A percentile compares a stretch with the other conserved stretches of the same genome.
Conservation (phyloP, 2,888 invertebrate genomes). For the Synergus japonicus region DNA sequence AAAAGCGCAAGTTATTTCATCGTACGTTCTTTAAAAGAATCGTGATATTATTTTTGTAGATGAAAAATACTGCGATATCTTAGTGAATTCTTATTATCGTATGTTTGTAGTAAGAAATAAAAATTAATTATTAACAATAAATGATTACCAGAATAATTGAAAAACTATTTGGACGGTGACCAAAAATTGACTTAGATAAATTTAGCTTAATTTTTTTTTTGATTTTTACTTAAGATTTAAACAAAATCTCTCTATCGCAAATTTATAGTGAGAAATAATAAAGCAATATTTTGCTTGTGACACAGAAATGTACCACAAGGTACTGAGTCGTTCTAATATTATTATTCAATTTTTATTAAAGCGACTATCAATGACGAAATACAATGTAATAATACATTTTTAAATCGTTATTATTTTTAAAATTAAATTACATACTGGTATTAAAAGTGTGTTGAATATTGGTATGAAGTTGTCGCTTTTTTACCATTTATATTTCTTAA, state of each 20-base stretch:
- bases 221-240: too few species aligned
- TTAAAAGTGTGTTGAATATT: not conserved
- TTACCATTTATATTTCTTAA: not conserved
- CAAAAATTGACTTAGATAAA: constrained; percentile 7
- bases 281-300: constrained; percentile 4
- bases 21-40: not conserved
- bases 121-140: not conserved
- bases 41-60: constrained; percentile 34
- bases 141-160: constrained; percentile 5
- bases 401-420: not conserved
- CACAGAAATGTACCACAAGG: not conserved
- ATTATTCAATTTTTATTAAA: constrained; percentile 19
- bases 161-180: not conserved
- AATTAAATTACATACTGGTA: not conserved
- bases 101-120: constrained; percentile 15
- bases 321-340: constrained; percentile 17
- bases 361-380: not conserved
- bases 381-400: not conserved
- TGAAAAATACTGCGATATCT: constrained; percentile 22
- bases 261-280: not conserved
- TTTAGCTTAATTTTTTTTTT: not conserved
- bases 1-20: constrained; percentile 3
- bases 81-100: not conserved
- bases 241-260: not conserved
- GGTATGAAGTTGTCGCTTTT: not conserved